Conservation (phyloP, 2,888 invertebrate species). For the Tribolium freemani region DNA sequence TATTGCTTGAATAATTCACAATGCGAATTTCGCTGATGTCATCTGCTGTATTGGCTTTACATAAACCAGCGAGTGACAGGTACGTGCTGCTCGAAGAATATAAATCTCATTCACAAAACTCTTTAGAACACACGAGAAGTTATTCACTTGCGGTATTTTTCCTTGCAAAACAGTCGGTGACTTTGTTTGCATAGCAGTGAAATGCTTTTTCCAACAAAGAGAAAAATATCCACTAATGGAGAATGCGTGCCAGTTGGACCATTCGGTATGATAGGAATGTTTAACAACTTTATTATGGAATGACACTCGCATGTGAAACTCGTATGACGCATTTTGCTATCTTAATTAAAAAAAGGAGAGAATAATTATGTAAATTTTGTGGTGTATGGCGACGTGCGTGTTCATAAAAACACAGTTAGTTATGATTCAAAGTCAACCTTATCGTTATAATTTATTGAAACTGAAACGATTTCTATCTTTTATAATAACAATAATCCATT, state of each 20-base stretch:
- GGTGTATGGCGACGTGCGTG: constrained; percentile 56
- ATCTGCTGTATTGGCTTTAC: constrained; percentile 52
- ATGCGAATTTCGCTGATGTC: constrained; percentile 49
- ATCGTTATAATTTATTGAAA: constrained; percentile 58
- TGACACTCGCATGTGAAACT: constrained; percentile 60
- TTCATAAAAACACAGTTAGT: constrained; percentile 49
- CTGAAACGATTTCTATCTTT: constrained; percentile 47
- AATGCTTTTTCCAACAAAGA: constrained; percentile 10
- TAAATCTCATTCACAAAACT: constrained; percentile 46
- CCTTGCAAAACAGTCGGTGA: constrained; percentile 26
- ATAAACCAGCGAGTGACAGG: constrained; percentile 50
- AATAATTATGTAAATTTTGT: constrained; percentile 61
- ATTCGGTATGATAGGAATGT: constrained; percentile 47
- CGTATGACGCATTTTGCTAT: constrained; percentile 52
- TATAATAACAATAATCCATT: constrained; percentile 44
- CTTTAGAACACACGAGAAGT: constrained; percentile 37
- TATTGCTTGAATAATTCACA: constrained; percentile 49
- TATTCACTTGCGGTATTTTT: constrained; percentile 36
- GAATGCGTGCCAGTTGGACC: constrained; percentile 35
- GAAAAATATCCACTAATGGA: constrained; percentile 19
- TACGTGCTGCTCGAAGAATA: constrained; percentile 49
- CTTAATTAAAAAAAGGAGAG: constrained; percentile 61
- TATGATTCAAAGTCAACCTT: constrained; percentile 59
- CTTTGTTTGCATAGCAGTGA: constrained; percentile 29
- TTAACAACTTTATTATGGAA: constrained; percentile 62